Conservation (phyloP, 1,140 invertebrate species). For the Macrocentrus cingulum region DNA sequence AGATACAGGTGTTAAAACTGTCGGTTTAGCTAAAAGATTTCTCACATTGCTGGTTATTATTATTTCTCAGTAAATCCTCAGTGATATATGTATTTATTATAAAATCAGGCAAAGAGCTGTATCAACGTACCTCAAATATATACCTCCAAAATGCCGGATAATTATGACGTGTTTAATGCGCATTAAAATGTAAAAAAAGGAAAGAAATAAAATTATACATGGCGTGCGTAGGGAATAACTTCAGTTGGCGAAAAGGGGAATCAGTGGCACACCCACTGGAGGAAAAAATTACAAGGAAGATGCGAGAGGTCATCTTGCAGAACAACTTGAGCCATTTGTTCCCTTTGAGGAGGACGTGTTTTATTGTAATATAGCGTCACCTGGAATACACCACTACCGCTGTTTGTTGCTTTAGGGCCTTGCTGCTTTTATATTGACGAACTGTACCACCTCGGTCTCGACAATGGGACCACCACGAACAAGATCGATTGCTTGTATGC, state of each 20-base stretch:
- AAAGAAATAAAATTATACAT: not conserved
- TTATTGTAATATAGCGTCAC: slow-evolving; percentile 19
- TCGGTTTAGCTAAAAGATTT: slow-evolving; percentile 14
- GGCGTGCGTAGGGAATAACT: too few relatives aligned
- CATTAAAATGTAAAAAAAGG: not conserved
- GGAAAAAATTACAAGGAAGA: not conserved
- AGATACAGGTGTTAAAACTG: slow-evolving; percentile 13
- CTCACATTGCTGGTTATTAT: slow-evolving; percentile 18
- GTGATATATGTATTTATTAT: slow-evolving; percentile 26
- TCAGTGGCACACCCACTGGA: not conserved
- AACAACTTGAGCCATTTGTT: not conserved
- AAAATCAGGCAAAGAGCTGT: slow-evolving; percentile 14
- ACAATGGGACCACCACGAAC: slow-evolving; percentile 27
- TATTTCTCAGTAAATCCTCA: slow-evolving; percentile 17
- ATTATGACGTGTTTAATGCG: slow-evolving; percentile 13
- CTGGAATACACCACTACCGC: slow-evolving; percentile 3
- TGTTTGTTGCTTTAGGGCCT: too few relatives aligned
- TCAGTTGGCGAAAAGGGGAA: not conserved
- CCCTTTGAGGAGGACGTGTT: slow-evolving; percentile 10
- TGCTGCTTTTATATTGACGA: slow-evolving; percentile 18
- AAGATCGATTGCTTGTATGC: slow-evolving; percentile 12
- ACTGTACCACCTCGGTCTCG: not conserved
- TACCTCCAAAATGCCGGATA: slow-evolving; percentile 1
- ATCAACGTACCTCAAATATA: not conserved
- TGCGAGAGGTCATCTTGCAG: not conserved